Evolutionary conservation across 2,797 vertebrate species (phyloP), one percentile per base, ranked within the genome.

Genomic region (Euthynnus affinis): DNA sequence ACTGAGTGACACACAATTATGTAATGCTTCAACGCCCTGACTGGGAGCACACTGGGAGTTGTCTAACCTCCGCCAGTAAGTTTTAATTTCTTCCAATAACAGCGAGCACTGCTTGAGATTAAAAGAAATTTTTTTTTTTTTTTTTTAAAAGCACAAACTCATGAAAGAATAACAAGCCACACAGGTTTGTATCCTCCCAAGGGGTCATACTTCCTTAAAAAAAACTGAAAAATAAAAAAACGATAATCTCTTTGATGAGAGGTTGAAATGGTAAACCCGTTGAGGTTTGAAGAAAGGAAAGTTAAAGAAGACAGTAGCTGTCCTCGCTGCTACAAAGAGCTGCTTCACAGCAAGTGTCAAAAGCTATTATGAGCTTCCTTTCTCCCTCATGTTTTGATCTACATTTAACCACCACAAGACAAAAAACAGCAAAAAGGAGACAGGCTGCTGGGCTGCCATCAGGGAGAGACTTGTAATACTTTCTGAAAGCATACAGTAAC

Each of bases 341-440:
- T 56, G 64, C 84, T 88, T 92, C 84, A 90, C 82, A 86, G 82
- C 60, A 57, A 72, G 76, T 76, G 78, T 90, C 92, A 91, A 56
- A 88, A 79, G 67, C 79, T 80, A 85, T 93, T 93, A 89, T 40
- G 71, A 83, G 89, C 73, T 69, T 62, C 62, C 60, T 59, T 78
- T 78, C 81, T 86, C 76, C 74, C 59, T 67, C 68, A 77, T 79
- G 89, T 89, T 94, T 93, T 93, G 85, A 94, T 94, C 89, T 82
- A 78, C 81, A 80, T 91, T 90, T 89, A 92, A 93, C 76, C 82
- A 78, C 64, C 69, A 83, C 58, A 73, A 90, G 87, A 86, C 64
- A 80, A 83, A 84, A 80, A 71, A 62, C 75, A 57, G 34, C 66
- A 65, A 76, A 48, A 83, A 77, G 65, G 83, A 80, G 83, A 81